Base-by-base conservation (phyloP, 2,113 vertebrate genomes). In the Phrynosoma blainvillii region DNA sequence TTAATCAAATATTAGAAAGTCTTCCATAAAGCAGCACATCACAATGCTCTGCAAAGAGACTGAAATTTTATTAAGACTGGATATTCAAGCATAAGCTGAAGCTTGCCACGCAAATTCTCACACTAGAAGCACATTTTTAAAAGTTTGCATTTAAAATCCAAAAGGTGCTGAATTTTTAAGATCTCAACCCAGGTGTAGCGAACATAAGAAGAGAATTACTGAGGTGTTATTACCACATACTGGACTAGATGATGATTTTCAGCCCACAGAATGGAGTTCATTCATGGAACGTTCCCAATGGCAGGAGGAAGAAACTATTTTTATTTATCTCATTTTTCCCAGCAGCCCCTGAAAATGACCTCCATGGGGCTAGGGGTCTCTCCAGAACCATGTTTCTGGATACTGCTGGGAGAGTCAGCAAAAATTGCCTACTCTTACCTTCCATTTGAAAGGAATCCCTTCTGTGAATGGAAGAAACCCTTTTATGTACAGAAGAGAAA, bases 121-220 rank as follows among this genome's bases (percentile, higher is more conserved):
- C 20, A 16, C 7, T 21, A 52, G 70, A 80, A 87, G 27, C 52
- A 59, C 54, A 59, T 73, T 59, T 2, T 6, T 32, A 42, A 30
- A 23, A 81, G 59, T n/a, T 32, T 87, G 10, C 25, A 59, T 40
- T 80, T 79, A 73, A 86, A 87, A 87, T 71, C 11, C 25, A 56
- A 86, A 56, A 75, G 2, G 25, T 9, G 32, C 14, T 59, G 27
- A 32, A 30, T 40, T 84, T 76, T 74, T 27, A 59, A 77, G 42
- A 85, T 47, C 16, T 7, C 8, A 13, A 18, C n/a, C 8, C 66
- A 25, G 40, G 3, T 2, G 14, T 79, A 70, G n/a, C 11, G 11
- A 54, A 30, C 68, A 70, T 56, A 86, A 9, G 47, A 70, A 70
- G 47, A 47, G 14, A 30, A 1, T 30, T 40, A 73, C 56, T 14